Percentiles rank a stretch among this genome's conserved stretches.
phyloP scores from a whole-genome alignment of 2,797 vertebrate species.

The Hyperoplus lanceolatus region DNA sequence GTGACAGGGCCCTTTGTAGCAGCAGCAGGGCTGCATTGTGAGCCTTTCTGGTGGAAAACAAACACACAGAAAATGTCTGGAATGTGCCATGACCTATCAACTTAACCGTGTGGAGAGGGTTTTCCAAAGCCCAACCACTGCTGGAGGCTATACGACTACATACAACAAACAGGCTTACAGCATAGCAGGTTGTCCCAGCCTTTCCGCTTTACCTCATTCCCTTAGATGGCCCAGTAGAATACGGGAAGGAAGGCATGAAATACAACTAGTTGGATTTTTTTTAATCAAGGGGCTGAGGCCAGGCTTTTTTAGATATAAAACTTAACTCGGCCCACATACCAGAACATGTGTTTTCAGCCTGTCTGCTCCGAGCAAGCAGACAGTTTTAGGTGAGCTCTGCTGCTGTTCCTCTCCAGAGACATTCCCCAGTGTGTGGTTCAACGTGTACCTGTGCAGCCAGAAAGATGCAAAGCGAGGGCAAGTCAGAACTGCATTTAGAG shows the following conservation, averaged over 20 bases:
- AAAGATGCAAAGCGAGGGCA: slow-evolving; percentile 44
- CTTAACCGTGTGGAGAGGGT: slow-evolving; percentile 69
- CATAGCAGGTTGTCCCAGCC: slow-evolving; percentile 44
- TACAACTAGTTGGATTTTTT: slow-evolving; percentile 22
- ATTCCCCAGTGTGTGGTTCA: slow-evolving; percentile 38
- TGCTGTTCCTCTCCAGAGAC: slow-evolving; percentile 50
- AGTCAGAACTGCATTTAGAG: slow-evolving; percentile 58
- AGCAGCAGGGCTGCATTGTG: slow-evolving; percentile 57
- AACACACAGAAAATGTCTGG: slow-evolving; percentile 79
- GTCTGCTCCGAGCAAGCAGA: slow-evolving; percentile 47
- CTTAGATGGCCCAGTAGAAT: slow-evolving; percentile 50
- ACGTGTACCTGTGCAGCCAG: slow-evolving; percentile 41
- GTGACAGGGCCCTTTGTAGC: slow-evolving; percentile 45
- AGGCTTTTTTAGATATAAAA: slow-evolving; percentile 50
- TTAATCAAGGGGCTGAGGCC: slow-evolving; percentile 33
- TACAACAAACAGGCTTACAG: slow-evolving; percentile 51
- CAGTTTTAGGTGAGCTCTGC: slow-evolving; percentile 63
- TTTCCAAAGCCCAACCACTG: slow-evolving; percentile 55
- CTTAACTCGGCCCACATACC: slow-evolving; percentile 49
- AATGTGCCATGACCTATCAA: slow-evolving; percentile 78
- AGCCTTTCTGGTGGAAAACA: slow-evolving; percentile 74
- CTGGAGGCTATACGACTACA: slow-evolving; percentile 63
- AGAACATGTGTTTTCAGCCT: slow-evolving; percentile 62
- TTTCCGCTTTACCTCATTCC: slow-evolving; percentile 36
- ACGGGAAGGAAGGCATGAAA: slow-evolving; percentile 36